These are phyloP conservation scores for Athalia rosae DNA, from an alignment of 2,888 invertebrate genomes.

Conservation along the genomic window DNA sequence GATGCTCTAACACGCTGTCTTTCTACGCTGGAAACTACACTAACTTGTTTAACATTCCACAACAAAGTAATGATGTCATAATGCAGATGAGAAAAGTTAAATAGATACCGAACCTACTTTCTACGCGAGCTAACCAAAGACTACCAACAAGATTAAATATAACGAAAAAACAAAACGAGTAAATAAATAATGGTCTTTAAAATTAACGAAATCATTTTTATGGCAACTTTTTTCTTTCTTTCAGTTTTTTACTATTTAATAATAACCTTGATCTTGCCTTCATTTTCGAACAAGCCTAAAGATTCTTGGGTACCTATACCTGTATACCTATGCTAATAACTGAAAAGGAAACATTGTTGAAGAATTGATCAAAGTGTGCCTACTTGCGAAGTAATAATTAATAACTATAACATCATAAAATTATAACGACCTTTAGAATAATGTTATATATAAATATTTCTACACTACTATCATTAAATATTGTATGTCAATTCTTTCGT, in stretches of 20 bases:
- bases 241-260: slow-evolving; percentile 31
- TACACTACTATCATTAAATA: slow-evolving; percentile 36
- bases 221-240: neutral
- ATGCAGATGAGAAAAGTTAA: slow-evolving; percentile 4
- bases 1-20: slow-evolving; percentile 39
- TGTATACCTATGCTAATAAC: slow-evolving; percentile 13
- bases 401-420: slow-evolving; percentile 42
- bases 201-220: slow-evolving; percentile 17
- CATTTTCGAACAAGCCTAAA: slow-evolving; percentile 33
- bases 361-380: slow-evolving; percentile 45
- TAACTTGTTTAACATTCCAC: slow-evolving; percentile 44
- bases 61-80: slow-evolving; percentile 33
- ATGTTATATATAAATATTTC: slow-evolving; percentile 40
- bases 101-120: slow-evolving; percentile 37
- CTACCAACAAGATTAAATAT: slow-evolving; percentile 34
- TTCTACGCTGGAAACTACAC: slow-evolving; percentile 37
- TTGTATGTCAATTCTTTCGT: slow-evolving; percentile 41
- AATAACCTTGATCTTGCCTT: slow-evolving; percentile 43
- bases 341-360: slow-evolving; percentile 37
- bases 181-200: slow-evolving; percentile 25
- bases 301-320: slow-evolving; percentile 12
- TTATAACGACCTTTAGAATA: slow-evolving; percentile 41
- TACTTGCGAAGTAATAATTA: slow-evolving; percentile 45
- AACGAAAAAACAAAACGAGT: slow-evolving; percentile 2
- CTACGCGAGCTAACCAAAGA: slow-evolving; percentile 41